Evolutionary conservation across 2,113 vertebrate species (phyloP).

Genomic region (Henicopernis longicauda): DNA sequence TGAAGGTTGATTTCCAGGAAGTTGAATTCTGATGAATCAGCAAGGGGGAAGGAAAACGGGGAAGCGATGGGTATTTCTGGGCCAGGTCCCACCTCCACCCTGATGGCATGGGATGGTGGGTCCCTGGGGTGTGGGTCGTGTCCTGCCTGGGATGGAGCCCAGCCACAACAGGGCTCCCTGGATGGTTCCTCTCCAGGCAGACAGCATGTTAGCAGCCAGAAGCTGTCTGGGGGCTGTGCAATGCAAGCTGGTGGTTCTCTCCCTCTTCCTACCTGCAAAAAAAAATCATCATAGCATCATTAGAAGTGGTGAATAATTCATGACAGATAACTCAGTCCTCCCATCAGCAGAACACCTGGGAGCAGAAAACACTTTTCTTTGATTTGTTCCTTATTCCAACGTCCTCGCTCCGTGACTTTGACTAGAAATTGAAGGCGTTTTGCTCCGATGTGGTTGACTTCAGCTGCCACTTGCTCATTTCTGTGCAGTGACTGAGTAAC

Average conservation of each 20-base stretch:
- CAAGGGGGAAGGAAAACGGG: not conserved
- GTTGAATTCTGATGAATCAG: not conserved
- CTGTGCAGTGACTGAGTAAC: not conserved
- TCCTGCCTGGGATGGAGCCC: not conserved
- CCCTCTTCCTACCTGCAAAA: not conserved
- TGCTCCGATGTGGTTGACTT: not conserved
- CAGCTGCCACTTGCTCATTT: not conserved
- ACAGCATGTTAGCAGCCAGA: not conserved
- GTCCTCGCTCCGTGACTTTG: not conserved
- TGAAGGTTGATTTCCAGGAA: not conserved
- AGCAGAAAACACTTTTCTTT: not conserved
- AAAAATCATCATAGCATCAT: not conserved
- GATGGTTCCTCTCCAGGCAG: not conserved
- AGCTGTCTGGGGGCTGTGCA: not conserved
- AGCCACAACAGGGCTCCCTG: not conserved
- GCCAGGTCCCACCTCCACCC: not conserved
- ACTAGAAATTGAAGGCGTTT: not conserved
- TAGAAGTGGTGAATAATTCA: slow-evolving; percentile 14
- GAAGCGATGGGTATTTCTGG: not conserved
- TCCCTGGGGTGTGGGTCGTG: not conserved
- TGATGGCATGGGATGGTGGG: accelerated
- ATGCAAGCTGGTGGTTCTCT: not conserved
- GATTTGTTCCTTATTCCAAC: not conserved
- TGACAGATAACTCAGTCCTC: not conserved
- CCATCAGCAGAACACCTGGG: not conserved